Evolutionary conservation across 2,797 vertebrate species (phyloP).

Genomic region (Sylvilagus floridanus): DNA sequence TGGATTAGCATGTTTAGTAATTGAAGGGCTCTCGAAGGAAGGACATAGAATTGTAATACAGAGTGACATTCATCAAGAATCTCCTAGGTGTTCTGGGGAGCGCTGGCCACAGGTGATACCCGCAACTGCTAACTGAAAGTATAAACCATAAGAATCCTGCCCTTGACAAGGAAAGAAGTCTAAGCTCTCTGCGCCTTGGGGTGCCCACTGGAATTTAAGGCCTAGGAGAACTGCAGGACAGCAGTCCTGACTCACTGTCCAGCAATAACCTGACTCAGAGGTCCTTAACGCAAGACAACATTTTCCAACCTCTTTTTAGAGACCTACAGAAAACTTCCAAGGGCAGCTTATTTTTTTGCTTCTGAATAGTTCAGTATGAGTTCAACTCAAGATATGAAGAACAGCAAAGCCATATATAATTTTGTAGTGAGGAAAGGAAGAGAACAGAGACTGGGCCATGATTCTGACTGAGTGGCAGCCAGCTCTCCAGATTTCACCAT

Average conservation of each 20-base stretch:
- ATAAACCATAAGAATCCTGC: background rate
- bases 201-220: background rate
- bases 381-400: background rate
- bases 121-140: background rate
- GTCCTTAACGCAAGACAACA: background rate
- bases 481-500: background rate
- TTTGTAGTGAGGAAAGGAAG: constrained; percentile 23
- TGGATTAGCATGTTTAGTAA: constrained; percentile 4
- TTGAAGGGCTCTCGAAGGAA: background rate
- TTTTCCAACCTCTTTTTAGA: background rate
- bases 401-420: background rate
- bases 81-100: background rate
- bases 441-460: background rate
- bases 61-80: background rate
- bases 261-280: background rate
- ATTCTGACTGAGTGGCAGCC: background rate
- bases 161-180: background rate
- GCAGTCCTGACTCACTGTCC: background rate
- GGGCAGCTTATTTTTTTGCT: background rate
- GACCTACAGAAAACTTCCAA: background rate
- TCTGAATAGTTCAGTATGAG: background rate
- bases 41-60: background rate
- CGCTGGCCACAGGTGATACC: background rate
- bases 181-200: background rate
- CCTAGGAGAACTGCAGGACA: background rate